These are phyloP conservation scores for Sardina pilchardus DNA, from an alignment of 2,113 vertebrate genomes.

Conservation along the genomic window DNA sequence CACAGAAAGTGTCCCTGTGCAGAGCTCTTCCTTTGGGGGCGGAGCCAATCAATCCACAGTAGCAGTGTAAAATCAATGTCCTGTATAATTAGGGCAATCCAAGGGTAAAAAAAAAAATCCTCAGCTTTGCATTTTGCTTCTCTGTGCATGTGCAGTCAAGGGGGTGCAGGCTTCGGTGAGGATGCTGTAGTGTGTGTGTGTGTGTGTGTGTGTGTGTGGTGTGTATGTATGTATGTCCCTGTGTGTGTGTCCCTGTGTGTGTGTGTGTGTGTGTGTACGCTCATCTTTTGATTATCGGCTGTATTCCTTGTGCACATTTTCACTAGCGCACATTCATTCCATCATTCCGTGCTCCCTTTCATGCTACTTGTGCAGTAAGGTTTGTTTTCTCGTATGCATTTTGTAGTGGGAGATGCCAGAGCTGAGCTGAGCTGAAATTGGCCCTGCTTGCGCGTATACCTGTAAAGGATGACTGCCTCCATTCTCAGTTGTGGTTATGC, in stretches of 20 bases:
- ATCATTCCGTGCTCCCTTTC: too few species aligned
- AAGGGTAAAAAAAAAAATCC: slow-evolving; percentile 85
- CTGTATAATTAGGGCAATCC: slow-evolving; percentile 94
- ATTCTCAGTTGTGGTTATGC: not conserved
- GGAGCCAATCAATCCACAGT: slow-evolving; percentile 85
- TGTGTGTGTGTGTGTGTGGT: not conserved
- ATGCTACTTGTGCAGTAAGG: not conserved
- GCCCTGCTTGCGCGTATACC: not conserved
- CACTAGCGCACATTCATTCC: too few species aligned
- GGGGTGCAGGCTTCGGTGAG: not conserved
- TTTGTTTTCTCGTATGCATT: not conserved
- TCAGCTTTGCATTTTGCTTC: slow-evolving; percentile 66
- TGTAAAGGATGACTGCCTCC: not conserved
- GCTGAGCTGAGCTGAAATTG: not conserved
- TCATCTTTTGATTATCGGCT: not conserved
- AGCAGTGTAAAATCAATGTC: slow-evolving; percentile 94
- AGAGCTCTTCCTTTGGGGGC: slow-evolving; percentile 76
- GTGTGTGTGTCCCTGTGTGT: not conserved
- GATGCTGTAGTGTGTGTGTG: slow-evolving; percentile 15
- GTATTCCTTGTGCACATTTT: not conserved
- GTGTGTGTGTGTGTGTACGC: not conserved
- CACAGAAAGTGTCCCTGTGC: slow-evolving; percentile 66
- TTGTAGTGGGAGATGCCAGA: not conserved
- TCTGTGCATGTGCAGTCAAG: slow-evolving; percentile 53
- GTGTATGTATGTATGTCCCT: not conserved